Evolutionary conservation across 2,113 vertebrate genomes (phyloP), one percentile per base, ranked within the genome.

Genomic region (Synodontis membranacea): DNA sequence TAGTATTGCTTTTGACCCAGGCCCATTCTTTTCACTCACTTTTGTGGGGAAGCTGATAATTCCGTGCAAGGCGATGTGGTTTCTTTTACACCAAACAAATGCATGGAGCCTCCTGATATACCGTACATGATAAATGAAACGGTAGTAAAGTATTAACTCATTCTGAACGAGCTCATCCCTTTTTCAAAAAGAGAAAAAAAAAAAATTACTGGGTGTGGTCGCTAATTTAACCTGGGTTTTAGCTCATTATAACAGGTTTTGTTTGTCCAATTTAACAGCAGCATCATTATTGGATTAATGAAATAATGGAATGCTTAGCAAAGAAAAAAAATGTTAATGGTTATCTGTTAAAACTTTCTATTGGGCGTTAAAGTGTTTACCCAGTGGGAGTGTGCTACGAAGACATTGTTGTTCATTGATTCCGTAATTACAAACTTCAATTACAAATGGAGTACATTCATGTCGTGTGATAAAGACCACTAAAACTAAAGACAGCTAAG

Each of bases 61-160:
- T 93, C 44, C 87, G 80, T 50, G 83, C 54, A 88, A 88, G 90
- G 84, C 88, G 88, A 91, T 91, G 89, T 89, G 87, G 87, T 90
- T 86, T 89, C 89, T 91, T 92, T 90, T 89, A 95, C 93, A 93
- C 80, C 44, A 85, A 84, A 56, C 87, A 92, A 91, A 86, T 91
- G 90, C 91, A 87, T 84, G 17, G 88, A 86, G 50, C 39, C 87
- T 70, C 87, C 50, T 88, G 60, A n/a, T 76, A 54, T 23, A 78
- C 87, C 58, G n/a, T 87, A 48, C 50, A 86, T 39, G 37, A 90
- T 90, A 89, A 87, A 46, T 88, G 86, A 76, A 87, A 83, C 83
- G 89, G n/a, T 50, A 42, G 76, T 39, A 37, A 84, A 58, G 19
- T 37, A n/a, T 84, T 88, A 84, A 87, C 70, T 74, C 78, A 86